Percentiles rank a stretch among this genome's conserved stretches.
Conservation (phyloP, 2,113 vertebrate genomes). For the Andinoacara biseriatus region DNA sequence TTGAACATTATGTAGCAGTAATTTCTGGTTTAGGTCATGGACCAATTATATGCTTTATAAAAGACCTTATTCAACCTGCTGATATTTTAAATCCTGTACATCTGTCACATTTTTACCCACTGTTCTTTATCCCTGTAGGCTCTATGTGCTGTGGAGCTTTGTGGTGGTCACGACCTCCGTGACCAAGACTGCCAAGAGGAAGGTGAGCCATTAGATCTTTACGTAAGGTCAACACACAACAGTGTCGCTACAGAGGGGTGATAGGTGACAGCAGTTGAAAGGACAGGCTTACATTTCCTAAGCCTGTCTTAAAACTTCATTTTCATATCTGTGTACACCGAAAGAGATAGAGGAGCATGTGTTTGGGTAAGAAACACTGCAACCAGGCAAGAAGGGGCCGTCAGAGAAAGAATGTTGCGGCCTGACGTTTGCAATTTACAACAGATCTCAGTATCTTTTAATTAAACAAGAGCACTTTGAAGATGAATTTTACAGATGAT, state of each 20-base stretch:
- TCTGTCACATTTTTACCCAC: conserved; percentile 14
- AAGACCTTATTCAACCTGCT: conserved; percentile 41
- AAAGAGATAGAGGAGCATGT: not conserved
- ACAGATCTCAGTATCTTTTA: not conserved
- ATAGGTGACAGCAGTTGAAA: conserved; percentile 17
- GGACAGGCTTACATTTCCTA: not conserved
- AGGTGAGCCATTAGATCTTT: conserved; percentile 72
- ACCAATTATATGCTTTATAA: conserved; percentile 15
- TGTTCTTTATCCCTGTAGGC: conserved; percentile 49
- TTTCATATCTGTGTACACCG: not conserved
- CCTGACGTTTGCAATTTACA: not conserved
- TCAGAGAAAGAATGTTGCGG: not conserved
- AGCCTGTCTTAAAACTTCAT: not conserved
- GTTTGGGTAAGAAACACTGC: not conserved
- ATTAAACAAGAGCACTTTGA: not conserved
- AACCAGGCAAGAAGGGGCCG: not conserved
- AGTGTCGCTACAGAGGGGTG: conserved; percentile 1
- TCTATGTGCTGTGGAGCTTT: conserved; percentile 75
- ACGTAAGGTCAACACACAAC: conserved; percentile 25
- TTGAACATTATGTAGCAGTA: conserved; percentile 1
- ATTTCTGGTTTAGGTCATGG: conserved; percentile 48
- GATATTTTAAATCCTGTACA: conserved; percentile 16
- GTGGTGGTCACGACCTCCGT: conserved; percentile 68
- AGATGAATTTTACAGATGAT: not conserved
- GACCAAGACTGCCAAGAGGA: conserved; percentile 70